A percentile compares a stretch with the other conserved stretches of the same genome.
These are phyloP conservation scores for Chalcis sispes DNA, from an alignment of 2,888 invertebrate species.

Conservation along the genomic window DNA sequence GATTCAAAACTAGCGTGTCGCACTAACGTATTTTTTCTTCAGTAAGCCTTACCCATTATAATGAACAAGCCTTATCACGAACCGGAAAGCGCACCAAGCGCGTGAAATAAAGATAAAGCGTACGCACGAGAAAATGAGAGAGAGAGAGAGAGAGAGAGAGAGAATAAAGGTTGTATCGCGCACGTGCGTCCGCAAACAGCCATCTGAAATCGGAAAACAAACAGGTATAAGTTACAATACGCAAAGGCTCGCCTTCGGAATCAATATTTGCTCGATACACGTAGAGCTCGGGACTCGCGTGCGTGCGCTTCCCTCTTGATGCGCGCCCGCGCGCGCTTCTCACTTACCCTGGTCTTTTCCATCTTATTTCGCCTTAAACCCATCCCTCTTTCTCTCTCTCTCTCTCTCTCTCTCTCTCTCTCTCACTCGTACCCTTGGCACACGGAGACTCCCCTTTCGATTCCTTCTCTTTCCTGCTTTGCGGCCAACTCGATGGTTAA, in stretches of 20 bases:
- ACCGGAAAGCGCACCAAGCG: background rate
- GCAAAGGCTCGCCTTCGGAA: constrained; percentile 38
- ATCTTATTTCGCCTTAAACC: constrained; percentile 33
- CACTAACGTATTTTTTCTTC: no score
- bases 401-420: constrained; percentile 10
- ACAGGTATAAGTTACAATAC: no score
- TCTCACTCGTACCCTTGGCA: background rate
- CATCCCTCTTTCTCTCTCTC: background rate
- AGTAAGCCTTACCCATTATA: no score
- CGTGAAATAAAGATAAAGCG: constrained; percentile 36
- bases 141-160: background rate
- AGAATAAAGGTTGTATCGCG: background rate
- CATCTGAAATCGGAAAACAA: constrained; percentile 36
- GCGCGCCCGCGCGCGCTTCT: constrained; percentile 3
- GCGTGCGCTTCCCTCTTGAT: constrained; percentile 10
- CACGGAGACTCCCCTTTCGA: background rate
- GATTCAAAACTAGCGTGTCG: no score
- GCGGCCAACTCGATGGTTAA: background rate
- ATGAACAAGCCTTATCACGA: no score
- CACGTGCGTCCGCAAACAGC: constrained; percentile 15
- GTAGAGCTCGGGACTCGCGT: no score
- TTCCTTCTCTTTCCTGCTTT: background rate
- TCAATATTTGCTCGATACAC: constrained; percentile 57
- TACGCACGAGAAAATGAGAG: background rate
- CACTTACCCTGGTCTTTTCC: background rate